phyloP scores from a whole-genome alignment of 2,113 vertebrate genomes.

The Bubo bubo region DNA sequence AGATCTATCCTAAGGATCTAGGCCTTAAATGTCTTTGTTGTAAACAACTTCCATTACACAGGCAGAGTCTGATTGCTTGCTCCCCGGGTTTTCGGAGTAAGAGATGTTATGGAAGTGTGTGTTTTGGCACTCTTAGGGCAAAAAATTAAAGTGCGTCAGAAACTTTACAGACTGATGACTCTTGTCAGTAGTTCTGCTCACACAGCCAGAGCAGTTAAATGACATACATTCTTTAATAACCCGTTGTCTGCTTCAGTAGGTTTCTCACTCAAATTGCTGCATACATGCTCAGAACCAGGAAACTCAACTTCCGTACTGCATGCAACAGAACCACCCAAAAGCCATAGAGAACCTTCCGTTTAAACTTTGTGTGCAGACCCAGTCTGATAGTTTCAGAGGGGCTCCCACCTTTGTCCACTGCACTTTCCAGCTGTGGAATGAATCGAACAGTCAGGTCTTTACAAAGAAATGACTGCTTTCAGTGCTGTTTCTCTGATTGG shows the following conservation, averaged over 20 bases:
- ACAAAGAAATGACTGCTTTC: neutral
- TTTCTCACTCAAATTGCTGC: neutral
- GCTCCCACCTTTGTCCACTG: neutral
- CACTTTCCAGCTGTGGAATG: neutral
- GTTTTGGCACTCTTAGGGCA: neutral
- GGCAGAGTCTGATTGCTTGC: neutral
- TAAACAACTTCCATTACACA: neutral
- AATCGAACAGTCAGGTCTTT: neutral
- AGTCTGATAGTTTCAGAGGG: neutral
- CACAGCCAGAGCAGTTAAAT: neutral
- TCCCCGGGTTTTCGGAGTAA: rapidly evolving
- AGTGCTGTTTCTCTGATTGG: neutral
- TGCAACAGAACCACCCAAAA: neutral
- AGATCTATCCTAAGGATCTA: neutral
- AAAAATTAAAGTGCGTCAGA: neutral
- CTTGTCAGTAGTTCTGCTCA: neutral
- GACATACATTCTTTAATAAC: neutral
- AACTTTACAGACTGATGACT: neutral
- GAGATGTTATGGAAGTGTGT: neutral
- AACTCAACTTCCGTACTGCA: neutral
- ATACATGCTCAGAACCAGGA: neutral
- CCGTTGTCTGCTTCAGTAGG: neutral
- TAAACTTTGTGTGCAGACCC: neutral
- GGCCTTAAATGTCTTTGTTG: neutral
- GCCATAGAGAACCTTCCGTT: neutral